Percentiles rank a stretch among this genome's conserved stretches.
Evolutionary conservation across 2,113 vertebrate species (phyloP).

Genomic region (Sakesphorus luctuosus): DNA sequence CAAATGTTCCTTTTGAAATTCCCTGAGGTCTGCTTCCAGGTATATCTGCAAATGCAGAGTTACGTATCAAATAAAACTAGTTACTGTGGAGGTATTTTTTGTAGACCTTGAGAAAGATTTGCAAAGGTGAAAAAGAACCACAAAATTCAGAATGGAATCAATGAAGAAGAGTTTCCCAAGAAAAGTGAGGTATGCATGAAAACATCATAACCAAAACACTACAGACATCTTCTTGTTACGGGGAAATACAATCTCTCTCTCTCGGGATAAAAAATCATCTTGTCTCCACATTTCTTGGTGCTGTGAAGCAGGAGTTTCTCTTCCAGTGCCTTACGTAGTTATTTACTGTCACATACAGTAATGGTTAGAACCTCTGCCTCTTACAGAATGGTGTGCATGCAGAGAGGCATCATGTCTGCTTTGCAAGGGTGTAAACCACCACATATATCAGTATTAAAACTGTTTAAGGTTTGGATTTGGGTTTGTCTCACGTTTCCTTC

Average conservation of each 20-base stretch:
- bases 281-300: background rate
- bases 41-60: background rate
- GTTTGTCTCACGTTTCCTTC: background rate
- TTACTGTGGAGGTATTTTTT: background rate
- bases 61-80: rapidly evolving
- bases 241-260: background rate
- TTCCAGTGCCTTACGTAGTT: background rate
- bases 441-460: background rate
- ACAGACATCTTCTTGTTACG: background rate
- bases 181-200: background rate
- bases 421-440: background rate
- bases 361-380: background rate
- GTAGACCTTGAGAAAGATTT: background rate
- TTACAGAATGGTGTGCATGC: background rate
- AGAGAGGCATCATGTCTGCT: background rate
- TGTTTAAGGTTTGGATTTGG: background rate
- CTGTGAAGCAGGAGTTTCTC: background rate
- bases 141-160: background rate
- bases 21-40: background rate
- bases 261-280: background rate
- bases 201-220: background rate
- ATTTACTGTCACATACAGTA: background rate
- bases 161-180: background rate
- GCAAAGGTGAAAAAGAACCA: background rate
- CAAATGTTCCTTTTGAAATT: background rate